These are phyloP conservation scores for Chaenogobius annularis DNA, from an alignment of 2,113 vertebrate species.

Conservation along the genomic window DNA sequence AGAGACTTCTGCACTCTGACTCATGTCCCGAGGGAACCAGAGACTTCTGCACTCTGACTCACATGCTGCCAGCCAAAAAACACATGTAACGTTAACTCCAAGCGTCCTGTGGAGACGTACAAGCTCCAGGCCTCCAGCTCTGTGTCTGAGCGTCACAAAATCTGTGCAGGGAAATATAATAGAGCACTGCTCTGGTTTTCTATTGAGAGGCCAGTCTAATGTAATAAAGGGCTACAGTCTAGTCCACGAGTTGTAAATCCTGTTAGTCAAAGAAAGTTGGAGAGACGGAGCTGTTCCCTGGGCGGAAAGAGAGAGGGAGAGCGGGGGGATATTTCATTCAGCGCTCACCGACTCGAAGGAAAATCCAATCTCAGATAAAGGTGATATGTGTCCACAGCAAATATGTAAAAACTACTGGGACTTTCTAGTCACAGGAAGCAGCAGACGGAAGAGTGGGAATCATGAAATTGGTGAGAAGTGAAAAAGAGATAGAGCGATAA, in stretches of 20 bases:
- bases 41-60: constrained; percentile 28
- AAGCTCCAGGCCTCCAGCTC: constrained; percentile 42
- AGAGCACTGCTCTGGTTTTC: constrained; percentile 17
- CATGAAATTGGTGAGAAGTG: background rate
- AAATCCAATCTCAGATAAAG: constrained; percentile 29
- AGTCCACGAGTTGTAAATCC: constrained; percentile 21
- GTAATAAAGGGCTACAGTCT: constrained; percentile 27
- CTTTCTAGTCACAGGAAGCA: background rate
- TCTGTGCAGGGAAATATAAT: background rate
- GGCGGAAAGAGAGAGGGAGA: background rate
- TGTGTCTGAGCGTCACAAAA: constrained; percentile 56
- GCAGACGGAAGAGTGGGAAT: background rate
- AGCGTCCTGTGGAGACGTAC: constrained; percentile 23
- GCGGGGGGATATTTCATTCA: background rate
- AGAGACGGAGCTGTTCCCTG: constrained; percentile 1
- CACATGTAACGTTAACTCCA: constrained; percentile 43
- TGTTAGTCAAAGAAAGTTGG: constrained; percentile 24
- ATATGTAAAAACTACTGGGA: constrained; percentile 2
- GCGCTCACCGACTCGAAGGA: constrained; percentile 8
- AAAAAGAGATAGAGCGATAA: background rate
- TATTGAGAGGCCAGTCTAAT: constrained; percentile 35
- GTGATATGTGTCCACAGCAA: background rate
- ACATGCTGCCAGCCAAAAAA: constrained; percentile 27
- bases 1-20: background rate
- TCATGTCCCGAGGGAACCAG: constrained; percentile 25